Conservation (phyloP, 30 jellyfish, hydroid and myxozoan species). For the Aurelia aurita complex sp. Pacific region DNA sequence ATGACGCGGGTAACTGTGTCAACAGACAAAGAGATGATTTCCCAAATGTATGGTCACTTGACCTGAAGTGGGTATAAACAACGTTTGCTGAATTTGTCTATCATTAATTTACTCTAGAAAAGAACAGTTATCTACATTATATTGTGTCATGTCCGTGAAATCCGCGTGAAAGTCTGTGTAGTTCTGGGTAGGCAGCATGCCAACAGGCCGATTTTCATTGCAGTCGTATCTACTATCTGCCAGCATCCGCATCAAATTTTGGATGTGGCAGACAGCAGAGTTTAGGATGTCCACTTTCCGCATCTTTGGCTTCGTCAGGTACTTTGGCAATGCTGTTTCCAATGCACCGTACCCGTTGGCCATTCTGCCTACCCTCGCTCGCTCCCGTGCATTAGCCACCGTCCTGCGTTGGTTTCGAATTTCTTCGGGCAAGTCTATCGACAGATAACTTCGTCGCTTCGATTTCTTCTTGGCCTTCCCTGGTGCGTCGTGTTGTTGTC, state of each 20-base stretch:
- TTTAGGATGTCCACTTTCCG: conserved; percentile 69
- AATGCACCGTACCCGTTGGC: conserved; percentile 65
- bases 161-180: not conserved
- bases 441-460: conserved; percentile 55
- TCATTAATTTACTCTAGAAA: too few species aligned
- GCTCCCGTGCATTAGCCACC: conserved; percentile 72
- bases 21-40: too few species aligned
- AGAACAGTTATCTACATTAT: too few species aligned
- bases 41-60: too few species aligned
- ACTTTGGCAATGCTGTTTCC: conserved; percentile 53
- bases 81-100: too few species aligned
- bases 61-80: too few species aligned
- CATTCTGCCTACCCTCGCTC: conserved; percentile 76
- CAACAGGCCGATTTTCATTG: not conserved
- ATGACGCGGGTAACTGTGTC: too few species aligned
- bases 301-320: conserved; percentile 46
- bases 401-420: conserved; percentile 55
- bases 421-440: conserved; percentile 59
- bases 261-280: conserved; percentile 64
- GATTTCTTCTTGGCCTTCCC: conserved; percentile 2
- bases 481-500: too few species aligned
- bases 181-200: not conserved
- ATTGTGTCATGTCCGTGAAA: too few species aligned
- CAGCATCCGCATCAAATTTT: conserved; percentile 44
- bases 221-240: conserved; percentile 1